Evolutionary conservation across 1,140 invertebrate species (phyloP).

Genomic region (Micrasema longulum): DNA sequence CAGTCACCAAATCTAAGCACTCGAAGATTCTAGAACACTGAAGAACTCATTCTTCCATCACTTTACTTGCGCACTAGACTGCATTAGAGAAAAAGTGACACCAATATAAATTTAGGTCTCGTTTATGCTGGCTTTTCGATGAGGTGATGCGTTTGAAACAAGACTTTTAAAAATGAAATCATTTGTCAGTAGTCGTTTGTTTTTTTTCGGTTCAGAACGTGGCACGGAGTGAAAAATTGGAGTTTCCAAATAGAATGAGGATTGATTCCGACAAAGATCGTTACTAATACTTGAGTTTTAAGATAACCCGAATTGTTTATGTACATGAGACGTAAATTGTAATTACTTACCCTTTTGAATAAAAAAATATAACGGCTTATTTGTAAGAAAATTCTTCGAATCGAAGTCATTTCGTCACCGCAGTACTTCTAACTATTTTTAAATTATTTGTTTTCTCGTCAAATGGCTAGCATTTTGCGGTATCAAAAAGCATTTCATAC

Average conservation of each 20-base stretch:
- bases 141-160: constrained; percentile 22
- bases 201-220: constrained; percentile 28
- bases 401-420: background rate
- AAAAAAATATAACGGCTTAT: too few species aligned
- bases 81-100: background rate
- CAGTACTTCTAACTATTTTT: background rate
- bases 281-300: background rate
- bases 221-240: constrained; percentile 28
- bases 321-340: too few species aligned
- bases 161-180: constrained; percentile 37
- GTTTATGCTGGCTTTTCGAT: background rate
- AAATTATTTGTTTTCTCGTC: background rate
- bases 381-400: background rate
- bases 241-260: constrained; percentile 18
- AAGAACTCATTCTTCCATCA: constrained; percentile 1
- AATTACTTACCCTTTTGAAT: too few species aligned
- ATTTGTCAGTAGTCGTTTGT: constrained; percentile 44
- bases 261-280: constrained; percentile 18
- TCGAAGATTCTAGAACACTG: constrained; percentile 32
- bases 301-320: background rate
- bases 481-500: too few species aligned
- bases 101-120: constrained; percentile 3
- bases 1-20: constrained; percentile 27
- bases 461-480: too few species aligned
- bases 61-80: background rate